Conservation (phyloP, 2,888 invertebrate genomes). For the Nomada lathburiana region DNA sequence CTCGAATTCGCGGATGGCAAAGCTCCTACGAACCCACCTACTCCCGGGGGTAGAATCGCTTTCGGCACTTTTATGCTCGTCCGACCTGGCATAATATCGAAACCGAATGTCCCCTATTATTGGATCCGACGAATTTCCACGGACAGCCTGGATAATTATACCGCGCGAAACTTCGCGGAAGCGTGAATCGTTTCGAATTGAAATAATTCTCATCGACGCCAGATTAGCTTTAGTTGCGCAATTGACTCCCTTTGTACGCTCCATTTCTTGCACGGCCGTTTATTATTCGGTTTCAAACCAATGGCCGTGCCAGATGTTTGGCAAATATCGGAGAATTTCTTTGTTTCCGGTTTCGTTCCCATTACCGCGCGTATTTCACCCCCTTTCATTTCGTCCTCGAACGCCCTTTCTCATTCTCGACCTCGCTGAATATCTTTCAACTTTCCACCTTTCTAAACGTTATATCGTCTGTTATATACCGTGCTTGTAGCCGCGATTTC, state of each 20-base stretch:
- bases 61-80: conserved; percentile 40
- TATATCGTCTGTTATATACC: no score
- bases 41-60: conserved; percentile 2
- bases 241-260: not conserved
- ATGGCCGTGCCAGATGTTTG: no score
- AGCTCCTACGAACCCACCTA: conserved; percentile 14
- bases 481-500: not conserved
- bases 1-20: not conserved
- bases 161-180: not conserved
- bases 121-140: conserved; percentile 14
- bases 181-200: not conserved
- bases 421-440: no score
- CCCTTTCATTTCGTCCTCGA: no score
- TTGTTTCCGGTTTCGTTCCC: no score
- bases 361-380: no score
- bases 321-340: no score
- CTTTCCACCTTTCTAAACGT: no score
- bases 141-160: conserved; percentile 30
- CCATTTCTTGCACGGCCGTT: no score
- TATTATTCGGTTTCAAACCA: no score
- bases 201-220: not conserved
- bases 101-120: conserved; percentile 28
- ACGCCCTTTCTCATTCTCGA: no score
- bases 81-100: conserved; percentile 31
- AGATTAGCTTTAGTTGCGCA: not conserved